phyloP scores from a whole-genome alignment of 2,797 vertebrate genomes.

The Crax fasciolata region DNA sequence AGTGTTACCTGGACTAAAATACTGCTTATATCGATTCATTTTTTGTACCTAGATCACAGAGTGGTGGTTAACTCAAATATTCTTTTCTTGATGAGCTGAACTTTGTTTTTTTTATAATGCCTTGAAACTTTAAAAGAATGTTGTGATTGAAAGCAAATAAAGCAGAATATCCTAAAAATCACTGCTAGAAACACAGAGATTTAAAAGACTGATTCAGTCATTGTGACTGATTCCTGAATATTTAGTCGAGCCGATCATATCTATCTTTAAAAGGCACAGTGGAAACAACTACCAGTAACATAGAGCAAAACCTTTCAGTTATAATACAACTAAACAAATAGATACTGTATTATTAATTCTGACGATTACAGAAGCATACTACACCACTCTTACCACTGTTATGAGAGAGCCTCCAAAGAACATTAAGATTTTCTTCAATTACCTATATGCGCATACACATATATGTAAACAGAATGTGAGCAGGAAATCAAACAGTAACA shows the following conservation, averaged over 20 bases:
- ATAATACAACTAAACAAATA: not conserved
- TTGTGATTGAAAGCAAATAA: not conserved
- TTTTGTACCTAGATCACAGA: not conserved
- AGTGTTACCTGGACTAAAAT: not conserved
- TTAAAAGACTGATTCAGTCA: not conserved
- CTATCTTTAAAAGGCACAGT: not conserved
- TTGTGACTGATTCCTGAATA: not conserved
- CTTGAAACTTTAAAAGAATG: not conserved
- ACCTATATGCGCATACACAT: not conserved
- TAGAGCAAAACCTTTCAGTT: not conserved
- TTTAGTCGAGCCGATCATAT: fast-evolving
- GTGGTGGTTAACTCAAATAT: not conserved
- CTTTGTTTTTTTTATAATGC: not conserved
- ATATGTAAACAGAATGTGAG: not conserved
- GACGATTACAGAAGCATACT: not conserved
- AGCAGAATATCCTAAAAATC: not conserved
- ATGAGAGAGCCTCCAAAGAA: not conserved
- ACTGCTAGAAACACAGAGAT: not conserved
- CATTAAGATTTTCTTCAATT: not conserved
- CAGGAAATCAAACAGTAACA: not conserved
- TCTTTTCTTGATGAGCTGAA: not conserved
- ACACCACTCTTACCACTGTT: not conserved
- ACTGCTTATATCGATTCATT: not conserved
- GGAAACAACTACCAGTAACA: not conserved
- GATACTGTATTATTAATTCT: not conserved